Conservation (phyloP, 2,797 vertebrate species). For the Gila robusta region DNA sequence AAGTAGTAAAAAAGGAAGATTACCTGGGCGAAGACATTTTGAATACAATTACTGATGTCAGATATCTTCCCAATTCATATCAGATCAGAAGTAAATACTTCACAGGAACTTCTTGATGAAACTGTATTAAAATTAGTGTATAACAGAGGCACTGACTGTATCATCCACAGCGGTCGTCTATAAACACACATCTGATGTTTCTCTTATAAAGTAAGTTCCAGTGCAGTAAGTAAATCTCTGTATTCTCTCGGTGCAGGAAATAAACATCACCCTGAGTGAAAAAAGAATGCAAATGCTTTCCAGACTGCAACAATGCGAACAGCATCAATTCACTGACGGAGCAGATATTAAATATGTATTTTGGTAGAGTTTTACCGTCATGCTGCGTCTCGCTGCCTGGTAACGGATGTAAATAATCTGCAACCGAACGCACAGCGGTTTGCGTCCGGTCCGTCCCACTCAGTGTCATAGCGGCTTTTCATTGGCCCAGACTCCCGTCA, state of each 20-base stretch:
- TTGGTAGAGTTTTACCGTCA: conserved; percentile 46
- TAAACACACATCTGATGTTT: background rate
- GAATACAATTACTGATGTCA: background rate
- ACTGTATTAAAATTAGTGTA: background rate
- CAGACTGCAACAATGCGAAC: background rate
- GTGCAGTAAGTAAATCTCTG: background rate
- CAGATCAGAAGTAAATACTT: background rate
- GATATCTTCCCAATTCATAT: background rate
- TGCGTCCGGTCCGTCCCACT: background rate
- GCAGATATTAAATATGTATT: background rate
- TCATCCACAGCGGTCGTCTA: background rate
- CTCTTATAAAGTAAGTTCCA: background rate
- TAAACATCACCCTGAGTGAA: background rate
- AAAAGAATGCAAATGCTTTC: background rate
- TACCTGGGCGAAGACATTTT: conserved; percentile 42
- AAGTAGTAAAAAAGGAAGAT: background rate
- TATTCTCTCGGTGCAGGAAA: background rate
- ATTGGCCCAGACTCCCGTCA: conserved; percentile 63
- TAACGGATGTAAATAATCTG: conserved; percentile 74
- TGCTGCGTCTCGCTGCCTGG: conserved; percentile 73
- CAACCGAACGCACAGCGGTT: conserved; percentile 62
- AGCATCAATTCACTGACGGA: background rate
- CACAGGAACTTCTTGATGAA: background rate
- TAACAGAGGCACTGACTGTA: background rate
- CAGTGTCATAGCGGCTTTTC: background rate